A percentile compares a stretch with the other conserved stretches of the same genome.
These are phyloP conservation scores for Gastracanthus pulcherrimus DNA, from an alignment of 2,888 invertebrate genomes.

Conservation along the genomic window DNA sequence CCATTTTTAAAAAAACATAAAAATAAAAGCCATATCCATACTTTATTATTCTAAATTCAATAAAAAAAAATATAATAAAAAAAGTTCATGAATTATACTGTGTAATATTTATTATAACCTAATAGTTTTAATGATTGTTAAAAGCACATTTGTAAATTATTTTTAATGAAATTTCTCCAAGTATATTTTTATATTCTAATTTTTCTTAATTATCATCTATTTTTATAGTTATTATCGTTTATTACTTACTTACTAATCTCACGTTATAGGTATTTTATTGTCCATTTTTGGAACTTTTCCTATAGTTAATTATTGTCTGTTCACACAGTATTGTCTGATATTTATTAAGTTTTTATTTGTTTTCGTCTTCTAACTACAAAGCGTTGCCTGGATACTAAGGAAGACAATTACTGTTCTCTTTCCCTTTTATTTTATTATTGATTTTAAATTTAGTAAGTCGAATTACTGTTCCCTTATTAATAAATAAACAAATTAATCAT, in stretches of 20 bases:
- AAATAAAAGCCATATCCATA: background rate
- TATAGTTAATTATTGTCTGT: conserved; percentile 76
- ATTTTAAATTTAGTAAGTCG: background rate
- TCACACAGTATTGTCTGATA: conserved; percentile 77
- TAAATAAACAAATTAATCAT: no score
- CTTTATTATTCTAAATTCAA: background rate
- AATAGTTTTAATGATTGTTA: background rate
- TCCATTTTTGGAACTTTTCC: conserved; percentile 73
- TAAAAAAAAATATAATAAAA: background rate
- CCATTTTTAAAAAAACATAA: background rate
- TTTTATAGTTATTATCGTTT: conserved; percentile 17
- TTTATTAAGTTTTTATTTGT: conserved; percentile 66
- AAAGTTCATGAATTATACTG: background rate
- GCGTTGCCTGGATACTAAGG: conserved; percentile 76
- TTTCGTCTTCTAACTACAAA: conserved; percentile 60
- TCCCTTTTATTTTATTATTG: background rate
- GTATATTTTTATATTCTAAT: conserved; percentile 34
- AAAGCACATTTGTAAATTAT: background rate
- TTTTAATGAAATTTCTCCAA: conserved; percentile 22
- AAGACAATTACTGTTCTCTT: conserved; percentile 63
- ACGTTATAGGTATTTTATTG: conserved; percentile 67
- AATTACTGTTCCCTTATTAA: no score
- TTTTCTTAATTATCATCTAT: background rate
- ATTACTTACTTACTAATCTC: conserved; percentile 50
- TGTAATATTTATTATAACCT: background rate